Evolutionary conservation across 2,113 vertebrate species (phyloP), one percentile per base, ranked within the genome.

Genomic region (Chelonoidis abingdonii): DNA sequence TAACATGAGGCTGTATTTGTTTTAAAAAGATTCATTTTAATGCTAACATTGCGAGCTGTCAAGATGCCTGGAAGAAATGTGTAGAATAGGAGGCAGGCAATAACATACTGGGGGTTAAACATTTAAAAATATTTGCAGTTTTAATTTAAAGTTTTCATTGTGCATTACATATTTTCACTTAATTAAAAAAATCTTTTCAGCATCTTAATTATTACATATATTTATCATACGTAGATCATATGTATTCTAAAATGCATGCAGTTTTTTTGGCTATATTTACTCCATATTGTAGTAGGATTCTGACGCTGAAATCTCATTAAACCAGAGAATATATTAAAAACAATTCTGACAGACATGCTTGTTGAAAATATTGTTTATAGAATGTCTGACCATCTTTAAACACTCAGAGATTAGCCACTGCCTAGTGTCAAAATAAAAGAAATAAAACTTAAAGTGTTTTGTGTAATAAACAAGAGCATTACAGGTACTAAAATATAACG

Each of bases 201-300:
- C 80, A 90, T 90, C 88, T 76, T 97, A 96, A 97, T 97, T 96
- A 94, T 97, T 97, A 93, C 85, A 91, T 97, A 96, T 97, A 94
- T 90, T 94, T 97, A 94, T 91, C 95, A 93, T 93, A 93, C 84
- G 89, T 83, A 62, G 65, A 22, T 38, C n/a, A 69, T 31, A 62
- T 35, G 8, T 85, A 92, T 82, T 92, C 86, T 86, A 75, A 88
- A 86, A 81, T 83, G 92, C 16, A 0, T 47, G 22, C 94, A 95
- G 96, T 96, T 88, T 94, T 97, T 97, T 96, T 96, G 93, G 65
- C 65, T 72, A n/a, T 38, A 95, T 96, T 96, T 83, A 94, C 93
- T 96, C 97, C 97, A 97, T 97, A 96, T 90, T 91, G 93, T 93
- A 93, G 93, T 94, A 89, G 8, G 2, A 76, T 88, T 75, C 93